Conservation (phyloP, 2,888 invertebrate genomes). For the Camptogramma bilineatum region DNA sequence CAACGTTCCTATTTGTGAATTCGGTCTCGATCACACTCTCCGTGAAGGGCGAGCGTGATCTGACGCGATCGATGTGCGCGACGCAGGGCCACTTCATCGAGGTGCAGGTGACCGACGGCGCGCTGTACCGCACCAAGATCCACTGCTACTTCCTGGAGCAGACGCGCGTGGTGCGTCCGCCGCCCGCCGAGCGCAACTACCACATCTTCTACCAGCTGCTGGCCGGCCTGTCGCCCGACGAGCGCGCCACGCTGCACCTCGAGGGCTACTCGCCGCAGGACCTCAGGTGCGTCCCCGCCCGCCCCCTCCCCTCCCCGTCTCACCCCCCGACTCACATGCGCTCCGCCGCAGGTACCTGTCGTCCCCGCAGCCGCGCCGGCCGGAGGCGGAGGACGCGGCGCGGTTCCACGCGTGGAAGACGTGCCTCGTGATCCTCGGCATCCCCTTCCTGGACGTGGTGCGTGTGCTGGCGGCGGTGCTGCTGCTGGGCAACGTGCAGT, state of each 20-base stretch:
- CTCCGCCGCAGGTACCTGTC: slow-evolving; percentile 87
- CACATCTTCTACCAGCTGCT: slow-evolving; percentile 98
- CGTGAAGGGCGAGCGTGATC: too few relatives aligned
- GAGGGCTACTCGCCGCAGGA: slow-evolving; percentile 94
- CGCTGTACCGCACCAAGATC: slow-evolving; percentile 97
- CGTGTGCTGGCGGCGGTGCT: slow-evolving; percentile 95
- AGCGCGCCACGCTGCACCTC: slow-evolving; percentile 93
- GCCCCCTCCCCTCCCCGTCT: slow-evolving; percentile 3
- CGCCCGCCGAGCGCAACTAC: slow-evolving; percentile 96
- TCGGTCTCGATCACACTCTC: too few relatives aligned
- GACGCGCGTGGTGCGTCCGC: slow-evolving; percentile 94
- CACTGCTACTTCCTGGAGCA: slow-evolving; percentile 98
- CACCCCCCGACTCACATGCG: slow-evolving; percentile 2
- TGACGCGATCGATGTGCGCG: not conserved
- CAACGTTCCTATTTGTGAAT: too few relatives aligned
- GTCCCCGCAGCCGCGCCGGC: slow-evolving; percentile 87
- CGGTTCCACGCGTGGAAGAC: slow-evolving; percentile 96
- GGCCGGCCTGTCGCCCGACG: slow-evolving; percentile 94
- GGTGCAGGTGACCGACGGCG: slow-evolving; percentile 97
- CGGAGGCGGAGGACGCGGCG: slow-evolving; percentile 72
- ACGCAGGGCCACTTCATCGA: slow-evolving; percentile 96
- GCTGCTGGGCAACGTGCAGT: slow-evolving; percentile 96
- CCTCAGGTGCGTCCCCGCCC: slow-evolving; percentile 85
- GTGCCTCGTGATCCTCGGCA: slow-evolving; percentile 94
- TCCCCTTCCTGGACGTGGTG: slow-evolving; percentile 97